These are phyloP conservation scores for Spheniscus humboldti DNA, from an alignment of 2,797 vertebrate genomes.

Conservation along the genomic window DNA sequence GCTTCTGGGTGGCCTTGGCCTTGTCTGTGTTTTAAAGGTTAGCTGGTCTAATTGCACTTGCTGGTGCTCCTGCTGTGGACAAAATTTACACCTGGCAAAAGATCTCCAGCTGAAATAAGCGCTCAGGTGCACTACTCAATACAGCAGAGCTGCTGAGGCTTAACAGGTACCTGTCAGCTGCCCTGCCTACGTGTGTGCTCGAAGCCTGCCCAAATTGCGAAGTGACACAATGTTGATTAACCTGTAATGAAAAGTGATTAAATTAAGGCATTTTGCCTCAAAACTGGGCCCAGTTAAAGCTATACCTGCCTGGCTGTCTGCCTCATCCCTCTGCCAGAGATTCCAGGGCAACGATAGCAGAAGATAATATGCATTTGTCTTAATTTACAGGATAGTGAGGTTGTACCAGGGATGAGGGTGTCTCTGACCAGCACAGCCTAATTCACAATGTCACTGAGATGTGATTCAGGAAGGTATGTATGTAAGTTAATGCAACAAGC, in stretches of 20 bases:
- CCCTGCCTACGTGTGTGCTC: not conserved
- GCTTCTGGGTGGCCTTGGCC: not conserved
- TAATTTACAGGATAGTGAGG: not conserved
- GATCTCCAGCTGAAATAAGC: not conserved
- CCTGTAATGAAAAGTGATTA: not conserved
- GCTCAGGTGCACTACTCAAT: not conserved
- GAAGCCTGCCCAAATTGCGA: not conserved
- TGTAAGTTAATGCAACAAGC: not conserved
- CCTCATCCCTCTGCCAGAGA: not conserved
- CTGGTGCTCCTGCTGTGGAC: not conserved
- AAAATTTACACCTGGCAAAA: not conserved
- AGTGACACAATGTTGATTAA: not conserved
- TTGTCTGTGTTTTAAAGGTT: not conserved
- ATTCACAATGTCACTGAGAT: rapidly evolving
- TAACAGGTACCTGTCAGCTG: not conserved
- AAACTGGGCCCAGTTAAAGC: not conserved
- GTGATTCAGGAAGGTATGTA: not conserved
- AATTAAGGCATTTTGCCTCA: not conserved
- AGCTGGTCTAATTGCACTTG: not conserved
- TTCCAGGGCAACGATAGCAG: not conserved
- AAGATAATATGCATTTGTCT: not conserved
- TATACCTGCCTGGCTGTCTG: not conserved
- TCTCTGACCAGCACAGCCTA: not conserved
- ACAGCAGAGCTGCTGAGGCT: not conserved
- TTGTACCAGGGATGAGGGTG: not conserved